These are phyloP conservation scores for Diarsia rubi DNA, from an alignment of 2,888 invertebrate species.

Conservation along the genomic window DNA sequence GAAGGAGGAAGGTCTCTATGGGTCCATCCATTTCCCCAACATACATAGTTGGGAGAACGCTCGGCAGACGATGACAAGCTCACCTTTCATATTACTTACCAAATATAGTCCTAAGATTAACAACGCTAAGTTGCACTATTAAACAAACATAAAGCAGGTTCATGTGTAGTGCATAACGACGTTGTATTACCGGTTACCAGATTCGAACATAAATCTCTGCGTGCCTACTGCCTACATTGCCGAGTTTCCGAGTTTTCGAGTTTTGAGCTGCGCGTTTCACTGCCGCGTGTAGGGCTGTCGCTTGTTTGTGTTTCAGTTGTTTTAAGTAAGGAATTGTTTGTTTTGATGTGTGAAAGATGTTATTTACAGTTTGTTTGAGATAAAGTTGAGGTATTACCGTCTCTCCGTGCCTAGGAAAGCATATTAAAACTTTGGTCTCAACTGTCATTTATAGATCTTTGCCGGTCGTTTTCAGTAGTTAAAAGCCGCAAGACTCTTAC, in stretches of 20 bases:
- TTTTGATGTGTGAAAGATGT: neutral
- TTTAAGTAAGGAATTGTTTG: neutral
- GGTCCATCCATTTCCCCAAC: too few species aligned
- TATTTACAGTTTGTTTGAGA: neutral
- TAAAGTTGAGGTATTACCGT: neutral
- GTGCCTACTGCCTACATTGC: conserved; percentile 58
- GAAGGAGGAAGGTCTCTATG: too few species aligned
- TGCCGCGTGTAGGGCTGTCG: conserved; percentile 45
- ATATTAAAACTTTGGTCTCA: neutral
- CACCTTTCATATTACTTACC: too few species aligned
- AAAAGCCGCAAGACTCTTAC: neutral
- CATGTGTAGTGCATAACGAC: conserved; percentile 50
- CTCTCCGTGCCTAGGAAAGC: neutral
- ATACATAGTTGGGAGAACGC: too few species aligned
- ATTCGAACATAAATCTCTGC: conserved; percentile 69
- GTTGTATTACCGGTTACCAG: conserved; percentile 64
- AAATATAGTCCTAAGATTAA: neutral
- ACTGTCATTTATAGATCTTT: neutral
- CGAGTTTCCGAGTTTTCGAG: conserved; percentile 68
- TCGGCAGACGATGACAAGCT: too few species aligned
- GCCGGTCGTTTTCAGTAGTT: neutral
- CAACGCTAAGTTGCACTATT: conserved; percentile 6
- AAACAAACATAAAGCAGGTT: conserved; percentile 46
- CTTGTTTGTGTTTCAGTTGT: neutral
- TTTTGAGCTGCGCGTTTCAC: conserved; percentile 60